Conservation (phyloP, 2,888 invertebrate genomes). For the Lepidochrysops patricia region DNA sequence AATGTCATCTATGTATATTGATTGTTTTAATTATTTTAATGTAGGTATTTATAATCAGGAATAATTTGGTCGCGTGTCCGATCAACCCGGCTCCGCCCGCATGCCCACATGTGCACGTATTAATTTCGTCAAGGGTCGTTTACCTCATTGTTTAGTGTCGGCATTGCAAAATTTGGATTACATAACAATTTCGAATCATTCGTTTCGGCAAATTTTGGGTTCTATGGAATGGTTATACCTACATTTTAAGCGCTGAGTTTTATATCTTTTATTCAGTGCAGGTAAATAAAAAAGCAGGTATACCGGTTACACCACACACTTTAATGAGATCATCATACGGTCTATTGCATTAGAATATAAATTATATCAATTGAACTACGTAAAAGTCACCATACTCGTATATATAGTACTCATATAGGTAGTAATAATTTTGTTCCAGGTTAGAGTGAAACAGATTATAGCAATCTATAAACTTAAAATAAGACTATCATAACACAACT, state of each 20-base stretch:
- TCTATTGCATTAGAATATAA: background rate
- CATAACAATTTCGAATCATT: background rate
- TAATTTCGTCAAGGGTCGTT: conserved; percentile 6
- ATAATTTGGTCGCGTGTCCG: conserved; percentile 17
- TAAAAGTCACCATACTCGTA: background rate
- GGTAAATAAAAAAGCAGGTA: background rate
- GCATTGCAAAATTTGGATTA: background rate
- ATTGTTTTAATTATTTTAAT: background rate
- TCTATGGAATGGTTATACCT: background rate
- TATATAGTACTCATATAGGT: no score
- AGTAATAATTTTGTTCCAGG: no score
- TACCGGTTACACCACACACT: background rate
- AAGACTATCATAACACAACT: no score
- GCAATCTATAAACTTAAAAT: no score
- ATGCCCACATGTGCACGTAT: conserved; percentile 16
- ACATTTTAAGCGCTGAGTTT: background rate
- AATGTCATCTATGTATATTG: background rate
- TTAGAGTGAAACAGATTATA: no score
- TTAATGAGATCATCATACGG: background rate
- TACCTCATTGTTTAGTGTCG: background rate
- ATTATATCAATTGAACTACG: background rate
- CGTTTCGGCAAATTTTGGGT: background rate
- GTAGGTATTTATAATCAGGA: no score
- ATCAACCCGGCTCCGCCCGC: conserved; percentile 16
- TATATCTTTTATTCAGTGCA: background rate